phyloP scores from a whole-genome alignment of 1,140 invertebrate species.

The Drosophila leontia region DNA sequence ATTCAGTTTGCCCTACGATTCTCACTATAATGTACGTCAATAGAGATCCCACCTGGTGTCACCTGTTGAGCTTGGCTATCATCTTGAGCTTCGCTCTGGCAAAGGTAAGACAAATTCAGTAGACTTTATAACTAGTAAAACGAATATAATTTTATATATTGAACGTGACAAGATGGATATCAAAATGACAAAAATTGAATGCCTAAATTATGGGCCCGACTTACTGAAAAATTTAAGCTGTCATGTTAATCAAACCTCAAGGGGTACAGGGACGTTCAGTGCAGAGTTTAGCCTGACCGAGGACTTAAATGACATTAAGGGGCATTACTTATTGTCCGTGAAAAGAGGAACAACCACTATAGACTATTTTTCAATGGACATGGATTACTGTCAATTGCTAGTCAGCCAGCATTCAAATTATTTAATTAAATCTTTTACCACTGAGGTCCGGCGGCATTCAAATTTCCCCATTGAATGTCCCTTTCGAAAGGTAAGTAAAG shows the following conservation, averaged over 20 bases:
- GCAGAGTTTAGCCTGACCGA: constrained; percentile 1
- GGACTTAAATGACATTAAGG: not conserved
- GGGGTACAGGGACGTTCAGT: not conserved
- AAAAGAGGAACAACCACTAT: not conserved
- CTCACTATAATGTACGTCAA: not conserved
- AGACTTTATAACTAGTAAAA: not conserved
- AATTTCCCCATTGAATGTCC: constrained; percentile 42
- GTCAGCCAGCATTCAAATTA: constrained; percentile 3
- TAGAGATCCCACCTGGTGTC: not conserved
- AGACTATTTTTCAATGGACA: constrained; percentile 10
- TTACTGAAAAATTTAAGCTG: not conserved
- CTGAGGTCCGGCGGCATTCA: constrained; percentile 3
- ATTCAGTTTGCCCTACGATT: not conserved
- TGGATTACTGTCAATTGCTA: constrained; percentile 31
- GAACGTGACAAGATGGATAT: not conserved
- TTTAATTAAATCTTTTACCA: constrained; percentile 10
- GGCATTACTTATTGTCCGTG: constrained; percentile 4
- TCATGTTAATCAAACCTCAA: not conserved
- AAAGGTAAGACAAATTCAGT: not conserved
- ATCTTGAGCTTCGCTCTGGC: not conserved
- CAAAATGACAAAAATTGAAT: constrained; percentile 4
- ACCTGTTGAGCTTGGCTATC: not conserved
- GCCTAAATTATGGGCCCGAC: not conserved
- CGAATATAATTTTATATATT: not conserved
- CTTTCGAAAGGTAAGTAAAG: constrained; percentile 15